Percentiles rank a stretch among this genome's conserved stretches.
Evolutionary conservation across 2,797 vertebrate genomes (phyloP).

Genomic region (Prionace glauca): DNA sequence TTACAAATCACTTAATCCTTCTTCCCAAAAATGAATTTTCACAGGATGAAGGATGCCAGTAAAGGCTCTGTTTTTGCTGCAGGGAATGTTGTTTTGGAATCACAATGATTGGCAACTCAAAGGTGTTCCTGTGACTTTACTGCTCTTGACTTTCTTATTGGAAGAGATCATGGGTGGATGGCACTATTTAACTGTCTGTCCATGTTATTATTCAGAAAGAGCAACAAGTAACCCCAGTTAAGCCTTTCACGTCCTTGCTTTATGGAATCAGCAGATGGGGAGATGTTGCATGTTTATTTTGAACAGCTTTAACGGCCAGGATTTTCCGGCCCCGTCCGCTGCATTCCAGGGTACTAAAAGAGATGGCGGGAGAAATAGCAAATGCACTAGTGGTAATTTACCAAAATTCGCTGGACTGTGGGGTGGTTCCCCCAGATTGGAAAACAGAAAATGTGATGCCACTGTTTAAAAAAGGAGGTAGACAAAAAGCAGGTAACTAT

Average conservation of each 20-base stretch:
- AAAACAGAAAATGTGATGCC: too few relatives aligned
- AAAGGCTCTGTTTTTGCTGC: neutral
- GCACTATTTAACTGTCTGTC: neutral
- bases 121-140: neutral
- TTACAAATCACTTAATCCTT: neutral
- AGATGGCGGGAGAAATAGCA: too few relatives aligned
- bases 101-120: neutral
- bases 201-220: neutral
- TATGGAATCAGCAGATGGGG: neutral
- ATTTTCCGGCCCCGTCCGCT: too few relatives aligned
- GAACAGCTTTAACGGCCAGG: neutral
- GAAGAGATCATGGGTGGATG: neutral
- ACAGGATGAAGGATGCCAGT: neutral
- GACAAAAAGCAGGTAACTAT: too few relatives aligned
- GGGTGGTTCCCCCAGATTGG: too few relatives aligned
- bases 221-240: neutral
- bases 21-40: neutral
- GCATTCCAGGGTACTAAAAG: too few relatives aligned
- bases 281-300: neutral
- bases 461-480: too few relatives aligned
- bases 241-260: neutral
- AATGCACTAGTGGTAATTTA: too few relatives aligned
- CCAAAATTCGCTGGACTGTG: too few relatives aligned
- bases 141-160: neutral
- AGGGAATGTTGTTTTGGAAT: neutral